Conservation (phyloP, 2,797 vertebrate genomes). For the Acrocephalus scirpaceus region DNA sequence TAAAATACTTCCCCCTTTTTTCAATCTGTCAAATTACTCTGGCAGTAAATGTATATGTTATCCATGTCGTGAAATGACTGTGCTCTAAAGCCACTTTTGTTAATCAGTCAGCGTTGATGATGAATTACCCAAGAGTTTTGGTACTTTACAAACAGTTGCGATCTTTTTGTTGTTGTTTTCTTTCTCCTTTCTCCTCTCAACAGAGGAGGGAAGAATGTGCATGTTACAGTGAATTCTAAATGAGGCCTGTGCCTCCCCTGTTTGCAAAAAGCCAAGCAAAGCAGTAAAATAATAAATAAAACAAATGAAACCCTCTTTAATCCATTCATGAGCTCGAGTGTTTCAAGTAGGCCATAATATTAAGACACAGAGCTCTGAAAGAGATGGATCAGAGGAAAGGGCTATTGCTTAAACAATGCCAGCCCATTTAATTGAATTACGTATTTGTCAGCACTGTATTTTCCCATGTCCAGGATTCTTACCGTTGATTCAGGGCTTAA, state of each 20-base stretch:
- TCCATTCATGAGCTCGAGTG: slow-evolving; percentile 58
- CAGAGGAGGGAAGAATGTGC: slow-evolving; percentile 41
- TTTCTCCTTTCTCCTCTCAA: neutral
- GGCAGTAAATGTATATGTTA: neutral
- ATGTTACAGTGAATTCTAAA: slow-evolving; percentile 65
- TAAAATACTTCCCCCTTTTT: neutral
- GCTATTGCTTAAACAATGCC: slow-evolving; percentile 42
- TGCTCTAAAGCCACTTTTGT: slow-evolving; percentile 28
- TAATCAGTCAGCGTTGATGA: neutral
- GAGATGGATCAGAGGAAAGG: slow-evolving; percentile 49
- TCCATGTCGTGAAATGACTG: neutral
- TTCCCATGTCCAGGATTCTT: slow-evolving; percentile 55
- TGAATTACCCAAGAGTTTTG: slow-evolving; percentile 69
- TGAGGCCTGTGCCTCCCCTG: slow-evolving; percentile 57
- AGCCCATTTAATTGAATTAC: slow-evolving; percentile 49
- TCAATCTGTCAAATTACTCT: neutral
- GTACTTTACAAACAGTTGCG: slow-evolving; percentile 59
- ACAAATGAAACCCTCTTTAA: slow-evolving; percentile 67
- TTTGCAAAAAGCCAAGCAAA: slow-evolving; percentile 52
- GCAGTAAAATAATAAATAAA: slow-evolving; percentile 72
- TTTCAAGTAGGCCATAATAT: slow-evolving; percentile 64
- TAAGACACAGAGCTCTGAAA: slow-evolving; percentile 59
- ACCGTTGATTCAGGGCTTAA: slow-evolving; percentile 62
- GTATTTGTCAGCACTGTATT: slow-evolving; percentile 46
- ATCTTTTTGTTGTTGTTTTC: slow-evolving; percentile 26